phyloP scores from a whole-genome alignment of 2,113 vertebrate species.

The Perca schrenkii region DNA sequence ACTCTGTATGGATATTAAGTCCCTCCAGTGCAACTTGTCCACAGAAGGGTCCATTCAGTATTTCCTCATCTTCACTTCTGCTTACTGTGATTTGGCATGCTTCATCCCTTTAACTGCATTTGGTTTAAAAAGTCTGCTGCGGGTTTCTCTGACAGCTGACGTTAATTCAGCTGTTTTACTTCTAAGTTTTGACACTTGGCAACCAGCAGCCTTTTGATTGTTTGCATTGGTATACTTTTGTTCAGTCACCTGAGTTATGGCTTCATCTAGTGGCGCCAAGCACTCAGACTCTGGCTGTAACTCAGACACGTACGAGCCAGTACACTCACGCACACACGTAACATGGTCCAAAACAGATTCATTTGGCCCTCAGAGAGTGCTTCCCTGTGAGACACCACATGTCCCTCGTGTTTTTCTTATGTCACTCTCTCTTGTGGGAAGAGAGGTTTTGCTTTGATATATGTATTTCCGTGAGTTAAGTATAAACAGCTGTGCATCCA shows the following conservation, averaged over 20 bases:
- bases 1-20: slow-evolving; percentile 10
- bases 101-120: slow-evolving; percentile 34
- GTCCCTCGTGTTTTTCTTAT: slow-evolving; percentile 47
- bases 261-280: slow-evolving; percentile 22
- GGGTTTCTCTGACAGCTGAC: slow-evolving; percentile 28
- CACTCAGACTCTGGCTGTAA: slow-evolving; percentile 29
- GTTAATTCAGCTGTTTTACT: slow-evolving; percentile 28
- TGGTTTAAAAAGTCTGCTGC: slow-evolving; percentile 30
- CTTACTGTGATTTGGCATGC: slow-evolving; percentile 31
- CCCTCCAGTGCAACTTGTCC: slow-evolving; percentile 11
- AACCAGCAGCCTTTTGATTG: slow-evolving; percentile 8
- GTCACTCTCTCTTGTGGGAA: slow-evolving; percentile 28
- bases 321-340: slow-evolving; percentile 4
- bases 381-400: slow-evolving; percentile 51
- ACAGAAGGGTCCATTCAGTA: slow-evolving; percentile 26
- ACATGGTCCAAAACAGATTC: slow-evolving; percentile 29
- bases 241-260: slow-evolving; percentile 34
- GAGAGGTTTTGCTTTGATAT: slow-evolving; percentile 40
- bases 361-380: slow-evolving; percentile 24
- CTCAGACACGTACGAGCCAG: slow-evolving; percentile 5
- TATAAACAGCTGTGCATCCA: slow-evolving; percentile 54
- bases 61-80: slow-evolving; percentile 23
- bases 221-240: slow-evolving; percentile 24
- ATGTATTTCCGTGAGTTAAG: slow-evolving; percentile 34
- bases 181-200: slow-evolving; percentile 15